These are phyloP conservation scores for Euura saliciscinereae DNA, from an alignment of 1,140 invertebrate species.

Conservation along the genomic window DNA sequence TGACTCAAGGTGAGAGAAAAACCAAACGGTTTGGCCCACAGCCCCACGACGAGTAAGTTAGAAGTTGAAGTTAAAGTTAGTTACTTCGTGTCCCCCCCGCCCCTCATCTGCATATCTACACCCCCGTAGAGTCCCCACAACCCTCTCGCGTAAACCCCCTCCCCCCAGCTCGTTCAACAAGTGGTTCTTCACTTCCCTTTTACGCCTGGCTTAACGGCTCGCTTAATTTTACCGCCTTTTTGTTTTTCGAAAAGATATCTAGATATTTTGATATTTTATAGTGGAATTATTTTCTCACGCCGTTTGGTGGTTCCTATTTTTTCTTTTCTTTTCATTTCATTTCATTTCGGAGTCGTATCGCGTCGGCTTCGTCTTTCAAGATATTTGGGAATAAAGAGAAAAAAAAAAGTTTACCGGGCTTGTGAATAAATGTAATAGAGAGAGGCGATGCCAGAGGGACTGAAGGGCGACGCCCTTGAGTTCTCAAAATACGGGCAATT, in stretches of 20 bases:
- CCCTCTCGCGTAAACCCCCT: conserved; percentile 35
- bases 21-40: neutral
- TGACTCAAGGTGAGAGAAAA: conserved; percentile 5
- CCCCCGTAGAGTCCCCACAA: conserved; percentile 28
- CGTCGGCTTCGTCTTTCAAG: conserved; percentile 5
- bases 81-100: conserved; percentile 46
- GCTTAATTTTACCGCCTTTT: conserved; percentile 48
- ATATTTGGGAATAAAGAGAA: conserved; percentile 2
- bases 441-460: conserved; percentile 24
- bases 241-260: no score
- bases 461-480: conserved; percentile 21
- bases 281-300: neutral
- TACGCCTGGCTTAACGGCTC: conserved; percentile 57
- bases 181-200: conserved; percentile 61
- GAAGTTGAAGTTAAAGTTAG: conserved; percentile 45
- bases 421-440: conserved; percentile 26
- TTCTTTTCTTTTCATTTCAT: neutral
- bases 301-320: neutral
- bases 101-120: conserved; percentile 55
- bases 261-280: neutral
- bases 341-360: neutral
- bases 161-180: conserved; percentile 54
- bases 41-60: conserved; percentile 33
- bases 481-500: conserved; percentile 45
- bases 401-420: conserved; percentile 6